A percentile compares a stretch with the other conserved stretches of the same genome.
Conservation (phyloP, 1,140 invertebrate species). For the Palaemon carinicauda region DNA sequence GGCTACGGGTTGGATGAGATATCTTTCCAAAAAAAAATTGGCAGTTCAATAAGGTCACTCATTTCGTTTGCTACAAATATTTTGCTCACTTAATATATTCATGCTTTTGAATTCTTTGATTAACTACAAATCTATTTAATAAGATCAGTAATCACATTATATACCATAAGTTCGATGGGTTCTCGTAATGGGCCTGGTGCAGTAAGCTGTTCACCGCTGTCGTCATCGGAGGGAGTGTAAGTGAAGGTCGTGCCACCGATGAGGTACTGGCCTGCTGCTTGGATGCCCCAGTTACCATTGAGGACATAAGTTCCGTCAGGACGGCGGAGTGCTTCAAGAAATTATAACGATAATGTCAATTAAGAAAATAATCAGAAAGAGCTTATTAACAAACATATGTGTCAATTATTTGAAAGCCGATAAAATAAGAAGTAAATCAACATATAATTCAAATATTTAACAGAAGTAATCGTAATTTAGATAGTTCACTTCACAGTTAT, state of each 20-base stretch:
- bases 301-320: slow-evolving; percentile 79
- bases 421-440: too few species aligned
- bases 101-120: background rate
- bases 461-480: too few species aligned
- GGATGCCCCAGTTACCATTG: slow-evolving; percentile 79
- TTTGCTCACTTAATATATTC: too few species aligned
- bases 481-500: too few species aligned
- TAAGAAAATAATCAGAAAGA: background rate
- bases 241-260: slow-evolving; percentile 80
- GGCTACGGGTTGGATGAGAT: too few species aligned
- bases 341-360: background rate
- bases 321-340: slow-evolving; percentile 74
- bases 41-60: too few species aligned
- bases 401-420: too few species aligned
- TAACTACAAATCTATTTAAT: too few species aligned
- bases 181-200: slow-evolving; percentile 79
- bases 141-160: background rate
- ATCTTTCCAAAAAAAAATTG: too few species aligned
- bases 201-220: slow-evolving; percentile 68
- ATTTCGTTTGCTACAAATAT: too few species aligned
- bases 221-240: slow-evolving; percentile 75
- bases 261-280: slow-evolving; percentile 77
- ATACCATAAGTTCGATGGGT: slow-evolving; percentile 82
- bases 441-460: too few species aligned
- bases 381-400: too few species aligned